These are phyloP conservation scores for Drosophila heteroneura DNA, from an alignment of 2,888 invertebrate species.

Conservation along the genomic window DNA sequence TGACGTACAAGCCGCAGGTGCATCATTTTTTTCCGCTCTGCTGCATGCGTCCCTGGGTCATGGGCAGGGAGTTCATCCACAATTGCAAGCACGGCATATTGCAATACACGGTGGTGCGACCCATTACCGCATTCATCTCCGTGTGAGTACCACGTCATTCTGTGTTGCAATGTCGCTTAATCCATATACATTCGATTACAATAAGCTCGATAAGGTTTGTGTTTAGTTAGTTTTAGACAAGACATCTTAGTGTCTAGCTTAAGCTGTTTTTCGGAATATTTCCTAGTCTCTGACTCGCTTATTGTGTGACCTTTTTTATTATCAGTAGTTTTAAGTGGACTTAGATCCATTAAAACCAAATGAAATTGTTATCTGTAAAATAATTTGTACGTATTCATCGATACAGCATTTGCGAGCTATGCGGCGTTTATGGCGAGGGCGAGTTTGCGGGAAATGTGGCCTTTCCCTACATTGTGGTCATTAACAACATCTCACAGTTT, in stretches of 20 bases:
- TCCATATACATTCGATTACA: neutral
- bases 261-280: neutral
- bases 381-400: neutral
- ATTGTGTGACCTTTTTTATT: neutral
- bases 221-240: neutral
- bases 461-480: slow-evolving; percentile 94
- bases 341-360: neutral
- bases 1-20: slow-evolving; percentile 93
- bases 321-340: neutral
- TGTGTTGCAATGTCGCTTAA: neutral
- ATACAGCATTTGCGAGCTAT: slow-evolving; percentile 92
- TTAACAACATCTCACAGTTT: slow-evolving; percentile 97
- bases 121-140: slow-evolving; percentile 94
- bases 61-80: slow-evolving; percentile 96
- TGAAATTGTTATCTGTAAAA: slow-evolving; percentile 3
- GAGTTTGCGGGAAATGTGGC: slow-evolving; percentile 94
- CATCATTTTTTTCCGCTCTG: slow-evolving; percentile 96
- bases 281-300: neutral
- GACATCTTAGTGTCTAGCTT: neutral
- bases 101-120: slow-evolving; percentile 96
- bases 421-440: slow-evolving; percentile 95
- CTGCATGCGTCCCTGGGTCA: slow-evolving; percentile 96
- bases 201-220: neutral
- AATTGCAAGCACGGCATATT: slow-evolving; percentile 98
- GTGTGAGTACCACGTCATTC: slow-evolving; percentile 88